phyloP scores from a whole-genome alignment of 1,140 invertebrate species.

The Nixonia krombeini region DNA sequence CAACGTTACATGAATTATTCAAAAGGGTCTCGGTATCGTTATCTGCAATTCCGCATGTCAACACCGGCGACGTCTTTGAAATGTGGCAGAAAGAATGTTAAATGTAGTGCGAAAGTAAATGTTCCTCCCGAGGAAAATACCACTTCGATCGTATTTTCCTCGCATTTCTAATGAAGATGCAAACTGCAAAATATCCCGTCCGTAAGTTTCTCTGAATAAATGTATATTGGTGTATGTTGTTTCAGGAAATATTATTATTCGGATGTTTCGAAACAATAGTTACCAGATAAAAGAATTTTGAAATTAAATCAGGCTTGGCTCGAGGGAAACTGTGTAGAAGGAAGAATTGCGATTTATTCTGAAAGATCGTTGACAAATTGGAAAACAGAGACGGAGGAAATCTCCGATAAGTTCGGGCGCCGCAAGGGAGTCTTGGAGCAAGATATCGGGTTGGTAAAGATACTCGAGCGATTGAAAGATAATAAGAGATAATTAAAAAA shows the following conservation, averaged over 20 bases:
- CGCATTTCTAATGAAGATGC: too few species aligned
- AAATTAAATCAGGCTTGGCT: not conserved
- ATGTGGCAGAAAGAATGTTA: conserved; percentile 29
- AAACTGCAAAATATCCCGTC: too few species aligned
- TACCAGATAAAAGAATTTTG: too few species aligned
- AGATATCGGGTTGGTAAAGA: conserved; percentile 10
- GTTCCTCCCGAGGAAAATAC: too few species aligned
- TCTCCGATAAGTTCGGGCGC: conserved; percentile 5
- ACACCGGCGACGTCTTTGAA: conserved; percentile 39
- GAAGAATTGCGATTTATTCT: conserved; percentile 15
- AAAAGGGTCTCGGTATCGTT: conserved; percentile 51
- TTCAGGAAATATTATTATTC: too few species aligned
- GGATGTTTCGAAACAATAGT: too few species aligned
- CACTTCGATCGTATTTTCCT: too few species aligned
- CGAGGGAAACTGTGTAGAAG: not conserved
- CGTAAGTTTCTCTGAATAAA: too few species aligned
- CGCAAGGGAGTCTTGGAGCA: conserved; percentile 7
- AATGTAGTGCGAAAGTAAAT: conserved; percentile 24
- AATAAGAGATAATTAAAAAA: conserved; percentile 21
- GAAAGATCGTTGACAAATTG: conserved; percentile 27
- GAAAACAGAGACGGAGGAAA: conserved; percentile 15
- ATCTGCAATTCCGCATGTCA: conserved; percentile 45
- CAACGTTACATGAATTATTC: conserved; percentile 62
- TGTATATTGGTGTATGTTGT: too few species aligned
- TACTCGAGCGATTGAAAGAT: conserved; percentile 16